These are phyloP conservation scores for Cydia amplana DNA, from an alignment of 1,140 invertebrate genomes.

Conservation along the genomic window DNA sequence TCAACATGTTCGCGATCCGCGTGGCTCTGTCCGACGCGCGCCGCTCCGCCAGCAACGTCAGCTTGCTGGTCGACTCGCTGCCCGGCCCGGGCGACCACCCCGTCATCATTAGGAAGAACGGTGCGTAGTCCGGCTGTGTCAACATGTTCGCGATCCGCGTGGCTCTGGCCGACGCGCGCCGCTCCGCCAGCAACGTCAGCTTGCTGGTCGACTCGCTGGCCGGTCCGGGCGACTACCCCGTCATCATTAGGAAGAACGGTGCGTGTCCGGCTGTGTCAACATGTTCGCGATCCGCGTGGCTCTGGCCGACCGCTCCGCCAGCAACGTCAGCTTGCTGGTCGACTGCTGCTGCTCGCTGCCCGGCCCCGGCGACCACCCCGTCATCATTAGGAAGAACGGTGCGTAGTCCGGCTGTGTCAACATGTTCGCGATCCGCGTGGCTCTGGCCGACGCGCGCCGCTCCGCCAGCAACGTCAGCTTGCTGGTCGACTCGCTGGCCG, in stretches of 20 bases:
- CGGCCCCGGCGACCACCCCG: slow-evolving; percentile 43
- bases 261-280: too few species aligned
- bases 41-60: slow-evolving; percentile 41
- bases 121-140: slow-evolving; percentile 48
- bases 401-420: slow-evolving; percentile 47
- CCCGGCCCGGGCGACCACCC: slow-evolving; percentile 44
- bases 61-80: slow-evolving; percentile 51
- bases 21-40: slow-evolving; percentile 44
- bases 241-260: too few species aligned
- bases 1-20: too few species aligned
- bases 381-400: slow-evolving; percentile 59
- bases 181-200: too few species aligned
- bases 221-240: too few species aligned
- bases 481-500: too few species aligned
- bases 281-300: slow-evolving; percentile 25
- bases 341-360: slow-evolving; percentile 51
- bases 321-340: slow-evolving; percentile 41
- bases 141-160: slow-evolving; percentile 39
- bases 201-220: too few species aligned
- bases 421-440: slow-evolving; percentile 30
- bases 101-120: slow-evolving; percentile 55
- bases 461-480: too few species aligned
- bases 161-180: too few species aligned
- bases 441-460: too few species aligned
- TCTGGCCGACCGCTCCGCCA: slow-evolving; percentile 48